These are phyloP conservation scores for Dolichallabes microphthalmus DNA, from an alignment of 2,113 vertebrate species.

Conservation along the genomic window DNA sequence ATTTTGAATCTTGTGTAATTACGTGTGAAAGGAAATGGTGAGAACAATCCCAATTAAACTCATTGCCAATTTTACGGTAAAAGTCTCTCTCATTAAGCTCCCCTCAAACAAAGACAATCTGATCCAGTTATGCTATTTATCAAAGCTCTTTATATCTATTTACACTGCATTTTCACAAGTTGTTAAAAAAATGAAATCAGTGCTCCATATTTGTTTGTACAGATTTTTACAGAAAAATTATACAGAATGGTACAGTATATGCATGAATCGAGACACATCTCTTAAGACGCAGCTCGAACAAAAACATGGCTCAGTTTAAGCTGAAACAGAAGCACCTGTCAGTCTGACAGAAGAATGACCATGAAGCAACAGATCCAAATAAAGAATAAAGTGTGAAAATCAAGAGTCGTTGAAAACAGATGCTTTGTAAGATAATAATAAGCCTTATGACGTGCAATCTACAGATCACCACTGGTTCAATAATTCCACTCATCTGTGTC, in stretches of 20 bases:
- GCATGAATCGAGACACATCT: not conserved
- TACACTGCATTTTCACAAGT: not conserved
- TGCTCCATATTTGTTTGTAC: not conserved
- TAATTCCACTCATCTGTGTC: slow-evolving; percentile 24
- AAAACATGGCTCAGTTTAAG: not conserved
- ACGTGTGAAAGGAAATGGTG: not conserved
- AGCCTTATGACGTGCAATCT: not conserved
- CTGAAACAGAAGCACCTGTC: slow-evolving; percentile 22
- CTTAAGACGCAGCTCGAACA: not conserved
- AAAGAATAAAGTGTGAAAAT: not conserved
- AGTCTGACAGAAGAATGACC: not conserved
- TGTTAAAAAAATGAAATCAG: not conserved
- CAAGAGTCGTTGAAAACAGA: not conserved
- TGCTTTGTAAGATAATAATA: slow-evolving; percentile 2
- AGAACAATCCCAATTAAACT: slow-evolving; percentile 1
- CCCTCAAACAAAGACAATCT: slow-evolving; percentile 32
- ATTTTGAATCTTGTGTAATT: not conserved
- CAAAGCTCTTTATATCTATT: not conserved
- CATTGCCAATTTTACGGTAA: not conserved
- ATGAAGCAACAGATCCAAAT: not conserved
- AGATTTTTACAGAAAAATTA: not conserved
- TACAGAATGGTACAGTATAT: not conserved
- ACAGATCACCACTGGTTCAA: slow-evolving; percentile 1
- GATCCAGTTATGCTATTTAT: not conserved
- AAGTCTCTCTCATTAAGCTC: not conserved